Evolutionary conservation across 1,140 invertebrate species (phyloP), one percentile per base, ranked within the genome.

Genomic region (Charaxes varanes): DNA sequence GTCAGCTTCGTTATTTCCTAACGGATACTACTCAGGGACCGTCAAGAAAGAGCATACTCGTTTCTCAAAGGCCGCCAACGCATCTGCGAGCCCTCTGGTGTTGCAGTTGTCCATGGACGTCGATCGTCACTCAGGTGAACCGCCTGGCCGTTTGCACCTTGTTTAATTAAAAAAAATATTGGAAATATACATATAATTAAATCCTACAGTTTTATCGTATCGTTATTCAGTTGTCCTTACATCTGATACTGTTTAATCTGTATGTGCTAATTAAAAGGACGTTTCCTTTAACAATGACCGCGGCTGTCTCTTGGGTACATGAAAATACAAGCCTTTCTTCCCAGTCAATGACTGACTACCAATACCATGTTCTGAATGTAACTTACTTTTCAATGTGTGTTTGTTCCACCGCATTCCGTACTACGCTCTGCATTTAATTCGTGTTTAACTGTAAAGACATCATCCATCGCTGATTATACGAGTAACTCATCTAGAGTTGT

Each of bases 251-350:
- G 57, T 55, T 68, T 78, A 71, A 69, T 67, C 62, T 65, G 56
- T 63, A 71, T 67, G 71, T 66, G 64, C 73, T 78, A 81, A 81
- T 81, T 81, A 77, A 80, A 70, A 35, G 61, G 47, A 67, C 54
- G 62, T 60, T 62, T 53, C 30, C 47, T 52, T 61, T 61, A 52
- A 78, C 73, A 78, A 78, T 78, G 73, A 68, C 63, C 59, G 44
- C 51, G 68, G 59, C 68, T 69, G 72, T 77, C 70, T 40, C 27
- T 33, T 28, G 14, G 11, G 40, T 49, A 63, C 61, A 55, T 55
- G 62, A 61, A 58, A 38, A 60, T 54, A 56, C 55, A 49, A 58
- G 55, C 55, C 64, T 68, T 66, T 72, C 56, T 63, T 59, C 50
- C 44, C 48, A 56, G 42, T 53, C 57, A 56, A 41, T 71, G 64